Evolutionary conservation across 1,140 invertebrate genomes (phyloP), one percentile per base, ranked within the genome.

Genomic region (Fopius arisanus): DNA sequence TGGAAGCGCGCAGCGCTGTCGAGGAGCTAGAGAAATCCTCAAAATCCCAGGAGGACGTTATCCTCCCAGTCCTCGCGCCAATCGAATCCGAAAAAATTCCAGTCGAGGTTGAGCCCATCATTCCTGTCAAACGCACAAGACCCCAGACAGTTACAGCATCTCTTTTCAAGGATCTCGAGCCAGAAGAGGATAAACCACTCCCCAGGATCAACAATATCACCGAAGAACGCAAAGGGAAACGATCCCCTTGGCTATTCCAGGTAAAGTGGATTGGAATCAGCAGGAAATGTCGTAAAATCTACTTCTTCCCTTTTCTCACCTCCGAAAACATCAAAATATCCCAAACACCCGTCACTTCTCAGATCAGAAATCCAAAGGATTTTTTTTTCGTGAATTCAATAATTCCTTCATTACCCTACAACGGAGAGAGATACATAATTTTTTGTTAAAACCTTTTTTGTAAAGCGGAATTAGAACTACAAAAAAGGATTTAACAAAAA

Each of bases 1-100:
- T 90, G 75, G 82, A 82, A 79, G 84, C 80, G 41, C 83, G 81
- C 75, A 77, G 80, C 66, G 76, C 76, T 72, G 59, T 40, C 54
- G 23, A 67, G 3, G 40, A 67, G 29, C 37, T 66, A 65, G 62
- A 51, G 29, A 62, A 67, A 41, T 33, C 16, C 26, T 23, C 51
- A 51, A 26, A 29, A 65, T 16, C 29, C n/a, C 23, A 59, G n/a
- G 48, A 59, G 21, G 21, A 70, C 33, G 16, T 26, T 51, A 33
- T 14, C 9, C 21, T 40, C 28, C 31, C 33, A 28, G 16, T 10
- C 10, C 16, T 37, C 1, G 37, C 23, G 19, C 21, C 12, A n/a
- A 62, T 29, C 9, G 23, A 40, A 10, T 1, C n/a, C 6, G 54
- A 70, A 40, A 70, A 10, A 23, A 40, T 40, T 29, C 12, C 26